Evolutionary conservation across 2,888 invertebrate genomes (phyloP).

Genomic region (Lamellibrachia columna): DNA sequence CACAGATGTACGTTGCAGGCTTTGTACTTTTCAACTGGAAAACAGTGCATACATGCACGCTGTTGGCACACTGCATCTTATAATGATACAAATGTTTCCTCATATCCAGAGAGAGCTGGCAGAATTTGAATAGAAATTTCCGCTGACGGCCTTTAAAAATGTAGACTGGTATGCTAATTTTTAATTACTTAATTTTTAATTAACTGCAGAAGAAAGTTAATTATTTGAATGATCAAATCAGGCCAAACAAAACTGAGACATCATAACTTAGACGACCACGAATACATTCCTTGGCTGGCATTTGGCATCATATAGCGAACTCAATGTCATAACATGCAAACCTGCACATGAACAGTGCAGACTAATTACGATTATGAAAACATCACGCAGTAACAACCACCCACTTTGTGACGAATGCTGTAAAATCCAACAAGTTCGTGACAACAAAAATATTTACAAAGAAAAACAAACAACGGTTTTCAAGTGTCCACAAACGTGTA

Average conservation of each 20-base stretch:
- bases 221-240: not conserved
- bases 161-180: not conserved
- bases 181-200: not conserved
- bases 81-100: not conserved
- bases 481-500: not conserved
- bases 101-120: not conserved
- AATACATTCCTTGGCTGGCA: not conserved
- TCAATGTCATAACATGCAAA: not conserved
- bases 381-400: not conserved
- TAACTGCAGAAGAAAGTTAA: not conserved
- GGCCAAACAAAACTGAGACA: too few relatives aligned
- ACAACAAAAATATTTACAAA: conserved; percentile 1
- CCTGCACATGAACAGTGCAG: not conserved
- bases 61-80: not conserved
- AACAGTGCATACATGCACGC: not conserved
- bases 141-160: not conserved
- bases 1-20: not conserved
- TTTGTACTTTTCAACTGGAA: not conserved
- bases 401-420: not conserved
- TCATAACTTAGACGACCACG: not conserved
- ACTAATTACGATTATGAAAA: conserved; percentile 6
- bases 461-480: not conserved
- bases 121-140: too few relatives aligned
- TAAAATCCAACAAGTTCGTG: not conserved
- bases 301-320: not conserved